Evolutionary conservation across 2,797 vertebrate species (phyloP).

Genomic region (Huso huso): DNA sequence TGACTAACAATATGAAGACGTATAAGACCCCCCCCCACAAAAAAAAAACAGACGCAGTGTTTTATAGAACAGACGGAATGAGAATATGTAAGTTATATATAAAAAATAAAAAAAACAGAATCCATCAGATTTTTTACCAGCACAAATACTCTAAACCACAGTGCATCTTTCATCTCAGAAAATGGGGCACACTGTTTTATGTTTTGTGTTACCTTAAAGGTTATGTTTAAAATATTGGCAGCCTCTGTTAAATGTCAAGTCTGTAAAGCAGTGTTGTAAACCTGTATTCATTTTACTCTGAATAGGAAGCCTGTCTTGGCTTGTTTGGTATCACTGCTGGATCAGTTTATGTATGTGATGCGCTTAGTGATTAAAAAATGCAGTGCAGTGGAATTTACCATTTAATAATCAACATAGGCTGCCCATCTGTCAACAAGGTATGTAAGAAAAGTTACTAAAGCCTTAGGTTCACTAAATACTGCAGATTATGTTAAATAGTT

Average conservation of each 20-base stretch:
- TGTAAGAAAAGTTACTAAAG: no score
- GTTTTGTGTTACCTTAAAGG: background rate
- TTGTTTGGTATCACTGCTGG: background rate
- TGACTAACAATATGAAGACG: background rate
- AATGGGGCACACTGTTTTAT: background rate
- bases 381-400: no score
- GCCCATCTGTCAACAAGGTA: no score
- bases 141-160: background rate
- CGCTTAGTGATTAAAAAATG: no score
- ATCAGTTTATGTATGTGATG: background rate
- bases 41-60: background rate
- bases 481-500: no score
- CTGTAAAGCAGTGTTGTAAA: background rate
- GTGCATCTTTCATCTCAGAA: background rate
- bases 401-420: no score
- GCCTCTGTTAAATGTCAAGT: background rate
- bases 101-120: background rate
- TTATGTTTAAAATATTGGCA: background rate
- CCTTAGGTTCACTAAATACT: no score
- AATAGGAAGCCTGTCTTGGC: conserved; percentile 1
- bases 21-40: no score
- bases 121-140: conserved; percentile 1
- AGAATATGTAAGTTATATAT: background rate
- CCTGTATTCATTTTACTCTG: background rate
- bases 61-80: background rate